Conservation (phyloP, 2,113 vertebrate species). For the Amblyopsis rosae region DNA sequence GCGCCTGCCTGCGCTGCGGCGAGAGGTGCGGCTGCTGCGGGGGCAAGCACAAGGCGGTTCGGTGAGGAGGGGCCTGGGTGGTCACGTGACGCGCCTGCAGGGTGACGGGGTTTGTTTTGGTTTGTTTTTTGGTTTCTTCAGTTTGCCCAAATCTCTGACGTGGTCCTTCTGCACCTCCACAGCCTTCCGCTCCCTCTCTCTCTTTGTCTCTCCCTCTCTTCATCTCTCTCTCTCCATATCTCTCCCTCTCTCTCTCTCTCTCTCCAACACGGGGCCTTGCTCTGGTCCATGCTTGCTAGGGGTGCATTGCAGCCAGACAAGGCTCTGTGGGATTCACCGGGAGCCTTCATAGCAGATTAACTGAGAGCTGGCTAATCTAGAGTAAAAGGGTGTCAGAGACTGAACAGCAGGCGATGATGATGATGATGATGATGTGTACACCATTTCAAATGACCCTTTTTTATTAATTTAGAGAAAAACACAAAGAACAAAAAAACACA, state of each 20-base stretch:
- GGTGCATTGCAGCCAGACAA: constrained; percentile 56
- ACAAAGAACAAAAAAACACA: constrained; percentile 58
- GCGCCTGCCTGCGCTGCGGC: constrained; percentile 90
- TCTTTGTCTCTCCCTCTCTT: neutral
- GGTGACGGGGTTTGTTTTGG: constrained; percentile 9
- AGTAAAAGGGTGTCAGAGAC: constrained; percentile 48
- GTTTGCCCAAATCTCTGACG: constrained; percentile 47
- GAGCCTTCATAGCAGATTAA: constrained; percentile 61
- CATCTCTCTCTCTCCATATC: too few species aligned
- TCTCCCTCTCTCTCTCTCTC: constrained; percentile 38
- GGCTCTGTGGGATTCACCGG: constrained; percentile 55
- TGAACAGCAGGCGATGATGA: constrained; percentile 42
- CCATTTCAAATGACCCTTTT: constrained; percentile 69
- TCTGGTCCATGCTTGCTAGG: constrained; percentile 55
- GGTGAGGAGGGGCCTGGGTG: constrained; percentile 77
- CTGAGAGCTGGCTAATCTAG: constrained; percentile 44
- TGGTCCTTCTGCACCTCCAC: constrained; percentile 21
- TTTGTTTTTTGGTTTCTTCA: constrained; percentile 21
- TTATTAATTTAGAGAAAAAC: constrained; percentile 62
- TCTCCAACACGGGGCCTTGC: constrained; percentile 68
- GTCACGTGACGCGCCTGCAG: constrained; percentile 31
- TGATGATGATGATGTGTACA: constrained; percentile 63
- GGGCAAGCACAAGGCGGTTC: constrained; percentile 90
- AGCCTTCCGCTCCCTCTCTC: constrained; percentile 62
- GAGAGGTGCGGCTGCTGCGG: constrained; percentile 88